These are phyloP conservation scores for Microctonus hyperodae DNA, from an alignment of 2,888 invertebrate species.

Conservation along the genomic window DNA sequence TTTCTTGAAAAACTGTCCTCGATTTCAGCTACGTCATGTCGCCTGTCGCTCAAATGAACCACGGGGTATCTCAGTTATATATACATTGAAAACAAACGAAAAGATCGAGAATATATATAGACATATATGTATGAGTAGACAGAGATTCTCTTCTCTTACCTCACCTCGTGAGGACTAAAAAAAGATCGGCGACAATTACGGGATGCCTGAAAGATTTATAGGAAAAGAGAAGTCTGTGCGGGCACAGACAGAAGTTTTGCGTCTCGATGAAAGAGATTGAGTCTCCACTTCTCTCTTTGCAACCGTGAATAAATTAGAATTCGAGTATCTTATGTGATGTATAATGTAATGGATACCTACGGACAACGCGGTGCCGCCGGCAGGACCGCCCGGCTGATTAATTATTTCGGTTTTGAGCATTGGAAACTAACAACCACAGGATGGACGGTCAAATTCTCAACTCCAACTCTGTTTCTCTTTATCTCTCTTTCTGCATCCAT, in stretches of 20 bases:
- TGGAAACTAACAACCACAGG: constrained; percentile 54
- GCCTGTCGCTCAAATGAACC: constrained; percentile 21
- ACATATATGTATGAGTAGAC: constrained; percentile 18
- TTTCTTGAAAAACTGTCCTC: constrained; percentile 23
- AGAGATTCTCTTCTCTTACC: background rate
- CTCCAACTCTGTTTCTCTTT: constrained; percentile 8
- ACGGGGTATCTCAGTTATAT: constrained; percentile 5
- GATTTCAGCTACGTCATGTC: constrained; percentile 22
- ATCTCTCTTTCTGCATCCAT: background rate
- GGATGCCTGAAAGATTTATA: constrained; percentile 53
- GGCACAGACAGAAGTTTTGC: constrained; percentile 31
- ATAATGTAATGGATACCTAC: constrained; percentile 60
- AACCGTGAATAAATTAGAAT: constrained; percentile 60
- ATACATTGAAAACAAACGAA: constrained; percentile 4
- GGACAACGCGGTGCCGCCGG: constrained; percentile 41
- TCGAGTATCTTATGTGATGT: constrained; percentile 59
- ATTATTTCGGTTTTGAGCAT: constrained; percentile 59
- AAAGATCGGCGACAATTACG: constrained; percentile 52
- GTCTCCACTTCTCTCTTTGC: constrained; percentile 25
- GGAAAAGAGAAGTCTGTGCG: constrained; percentile 35
- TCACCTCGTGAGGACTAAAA: constrained; percentile 20
- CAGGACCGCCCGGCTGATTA: constrained; percentile 54
- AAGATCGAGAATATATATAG: constrained; percentile 1
- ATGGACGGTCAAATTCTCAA: constrained; percentile 30
- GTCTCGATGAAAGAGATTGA: constrained; percentile 29